Percentiles rank a stretch among this genome's conserved stretches.
phyloP scores from a whole-genome alignment of 2,888 invertebrate species.

The Gibbula magus region DNA sequence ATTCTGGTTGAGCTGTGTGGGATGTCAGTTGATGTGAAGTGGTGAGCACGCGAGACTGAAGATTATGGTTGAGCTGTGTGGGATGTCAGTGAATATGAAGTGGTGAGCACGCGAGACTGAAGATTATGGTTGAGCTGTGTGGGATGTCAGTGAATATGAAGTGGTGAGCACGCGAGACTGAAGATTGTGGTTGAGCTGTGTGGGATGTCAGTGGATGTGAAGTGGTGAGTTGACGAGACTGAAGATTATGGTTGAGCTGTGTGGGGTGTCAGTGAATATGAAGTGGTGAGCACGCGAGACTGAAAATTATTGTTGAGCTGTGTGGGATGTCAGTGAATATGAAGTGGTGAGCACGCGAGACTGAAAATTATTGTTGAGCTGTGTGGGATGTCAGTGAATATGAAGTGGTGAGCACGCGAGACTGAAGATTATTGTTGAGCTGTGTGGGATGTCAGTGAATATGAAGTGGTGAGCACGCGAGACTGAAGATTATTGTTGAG shows the following conservation, averaged over 20 bases:
- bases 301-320: constrained; percentile 40
- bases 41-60: constrained; percentile 27
- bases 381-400: constrained; percentile 43
- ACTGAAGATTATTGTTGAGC: constrained; percentile 38
- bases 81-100: constrained; percentile 41
- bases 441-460: constrained; percentile 44
- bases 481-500: constrained; percentile 38
- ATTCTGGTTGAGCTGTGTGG: constrained; percentile 45
- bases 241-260: constrained; percentile 41
- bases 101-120: too few species aligned
- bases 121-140: constrained; percentile 42
- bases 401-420: too few species aligned
- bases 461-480: too few species aligned
- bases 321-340: constrained; percentile 44
- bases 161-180: too few species aligned
- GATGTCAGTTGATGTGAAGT: constrained; percentile 40
- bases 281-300: too few species aligned
- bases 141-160: constrained; percentile 43
- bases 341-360: too few species aligned
- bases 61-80: constrained; percentile 43
- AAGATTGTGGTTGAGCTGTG: constrained; percentile 43
- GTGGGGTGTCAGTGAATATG: constrained; percentile 43
- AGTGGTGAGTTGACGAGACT: too few species aligned
- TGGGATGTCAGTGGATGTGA: constrained; percentile 43
- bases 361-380: constrained; percentile 40